A percentile compares a stretch with the other conserved stretches of the same genome.
phyloP scores from a whole-genome alignment of 2,888 invertebrate species.

The Malachius bipustulatus region DNA sequence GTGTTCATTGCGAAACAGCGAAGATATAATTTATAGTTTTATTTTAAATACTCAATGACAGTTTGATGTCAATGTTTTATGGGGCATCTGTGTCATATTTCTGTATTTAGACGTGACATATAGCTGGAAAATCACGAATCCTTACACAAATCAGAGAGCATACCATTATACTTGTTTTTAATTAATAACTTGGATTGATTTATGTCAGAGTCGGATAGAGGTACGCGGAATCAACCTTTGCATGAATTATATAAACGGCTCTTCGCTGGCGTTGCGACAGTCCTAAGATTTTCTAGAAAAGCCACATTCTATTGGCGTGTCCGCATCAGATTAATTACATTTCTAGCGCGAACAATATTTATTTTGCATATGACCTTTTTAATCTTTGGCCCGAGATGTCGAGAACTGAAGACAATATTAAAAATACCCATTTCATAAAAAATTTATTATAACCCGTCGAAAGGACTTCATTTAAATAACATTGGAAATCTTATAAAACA shows the following conservation, averaged over 20 bases:
- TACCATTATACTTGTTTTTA: slow-evolving; percentile 24
- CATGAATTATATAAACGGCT: slow-evolving; percentile 1
- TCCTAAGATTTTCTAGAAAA: not conserved
- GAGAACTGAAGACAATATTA: too few species aligned
- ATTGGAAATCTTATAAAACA: too few species aligned
- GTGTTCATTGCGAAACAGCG: not conserved
- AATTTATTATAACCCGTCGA: too few species aligned
- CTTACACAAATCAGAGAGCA: slow-evolving; percentile 7
- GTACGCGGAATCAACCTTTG: slow-evolving; percentile 2
- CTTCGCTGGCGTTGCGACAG: too few species aligned
- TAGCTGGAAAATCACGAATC: slow-evolving; percentile 18
- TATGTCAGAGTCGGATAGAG: slow-evolving; percentile 19
- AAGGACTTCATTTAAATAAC: too few species aligned
- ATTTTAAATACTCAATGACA: slow-evolving; percentile 25
- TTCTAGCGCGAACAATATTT: not conserved
- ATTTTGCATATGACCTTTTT: slow-evolving; percentile 3
- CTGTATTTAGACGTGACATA: slow-evolving; percentile 29
- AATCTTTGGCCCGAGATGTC: not conserved
- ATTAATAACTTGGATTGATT: slow-evolving; percentile 29
- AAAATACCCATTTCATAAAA: too few species aligned
- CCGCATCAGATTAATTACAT: slow-evolving; percentile 1
- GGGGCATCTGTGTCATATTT: slow-evolving; percentile 27
- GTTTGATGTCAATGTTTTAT: slow-evolving; percentile 26
- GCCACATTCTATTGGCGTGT: not conserved
- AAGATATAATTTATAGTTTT: slow-evolving; percentile 15